Evolutionary conservation across 2,888 invertebrate species (phyloP), one percentile per base, ranked within the genome.

Genomic region (Amphiduros pacificus): DNA sequence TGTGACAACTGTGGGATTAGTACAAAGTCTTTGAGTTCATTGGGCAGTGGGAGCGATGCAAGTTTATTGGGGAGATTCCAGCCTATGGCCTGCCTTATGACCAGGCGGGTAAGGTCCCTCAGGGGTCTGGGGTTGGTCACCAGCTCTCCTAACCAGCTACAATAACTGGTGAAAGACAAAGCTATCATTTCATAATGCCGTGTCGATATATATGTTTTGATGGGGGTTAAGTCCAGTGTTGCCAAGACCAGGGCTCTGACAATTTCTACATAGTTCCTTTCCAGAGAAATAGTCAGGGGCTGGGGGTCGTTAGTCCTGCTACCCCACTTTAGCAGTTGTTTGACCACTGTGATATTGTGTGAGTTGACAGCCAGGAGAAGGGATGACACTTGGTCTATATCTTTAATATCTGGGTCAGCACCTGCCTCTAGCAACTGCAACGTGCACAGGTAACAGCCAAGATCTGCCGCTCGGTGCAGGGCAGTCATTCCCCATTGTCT

Each of bases 301-400:
- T 22, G n/a, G 5, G 6, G 20, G n/a, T 44, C 44, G 22, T n/a
- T 44, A n/a, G 22, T 22, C 20, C 22, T 22, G 22, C 44, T 20
- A n/a, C 44, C 44, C 6, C 4, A 44, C 20, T 22, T 5, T 20
- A 44, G n/a, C 44, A 44, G n/a, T 22, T 20, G 44, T 22, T 44
- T 44, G 44, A 22, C n/a, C n/a, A 22, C 44, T 6, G 44, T 44
- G 20, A 44, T 41, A 41, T 61, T 51, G n/a, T 49, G 20, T 2
- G 50, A 51, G 52, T 61, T 61, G 41, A 61, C 55, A 26, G 61
- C 56, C 11, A 61, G 51, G 1, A 55, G 51, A 17, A 61, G 32
- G 28, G 61, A 56, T 2, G 61, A 56, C 9, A 56, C 61, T n/a
- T 53, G 50, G 20, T 61, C 56, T 1, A 6, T 29, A 51, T 61